Percentiles rank a stretch among this genome's conserved stretches.
Conservation (phyloP, 2,113 vertebrate species). For the Otolemur garnettii region DNA sequence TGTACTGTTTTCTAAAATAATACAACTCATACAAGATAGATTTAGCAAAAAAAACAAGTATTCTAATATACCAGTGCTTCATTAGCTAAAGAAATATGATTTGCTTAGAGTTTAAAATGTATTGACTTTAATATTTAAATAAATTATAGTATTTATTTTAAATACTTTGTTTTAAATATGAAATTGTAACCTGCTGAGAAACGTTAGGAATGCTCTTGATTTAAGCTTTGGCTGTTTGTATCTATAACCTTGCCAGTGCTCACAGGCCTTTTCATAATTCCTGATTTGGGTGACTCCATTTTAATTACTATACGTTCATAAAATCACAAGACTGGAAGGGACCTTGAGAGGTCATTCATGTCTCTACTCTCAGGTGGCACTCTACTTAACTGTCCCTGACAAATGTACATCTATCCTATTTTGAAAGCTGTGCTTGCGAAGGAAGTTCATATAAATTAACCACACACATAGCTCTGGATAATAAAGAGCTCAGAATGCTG, state of each 20-base stretch:
- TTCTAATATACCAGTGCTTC: not conserved
- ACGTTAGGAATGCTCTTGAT: not conserved
- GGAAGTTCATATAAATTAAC: slow-evolving; percentile 68
- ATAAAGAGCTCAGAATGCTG: not conserved
- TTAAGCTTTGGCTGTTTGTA: not conserved
- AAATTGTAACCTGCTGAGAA: not conserved
- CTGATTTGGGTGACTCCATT: not conserved
- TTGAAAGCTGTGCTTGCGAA: slow-evolving; percentile 39
- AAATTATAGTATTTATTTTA: not conserved
- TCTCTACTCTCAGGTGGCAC: not conserved
- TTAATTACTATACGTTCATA: slow-evolving; percentile 30
- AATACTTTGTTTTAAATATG: not conserved
- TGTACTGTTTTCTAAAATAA: not conserved
- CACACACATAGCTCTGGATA: slow-evolving; percentile 11
- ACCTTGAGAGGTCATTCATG: not conserved
- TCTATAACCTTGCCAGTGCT: not conserved
- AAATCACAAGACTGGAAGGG: not conserved
- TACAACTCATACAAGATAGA: not conserved
- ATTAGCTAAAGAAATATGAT: not conserved
- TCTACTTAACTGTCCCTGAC: slow-evolving; percentile 48
- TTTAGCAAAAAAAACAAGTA: not conserved
- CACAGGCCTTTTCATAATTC: not conserved
- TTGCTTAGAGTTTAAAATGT: not conserved
- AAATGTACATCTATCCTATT: slow-evolving; percentile 32
- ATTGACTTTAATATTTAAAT: not conserved